Conservation (phyloP, 2,797 vertebrate species). For the Taeniopygia guttata region DNA sequence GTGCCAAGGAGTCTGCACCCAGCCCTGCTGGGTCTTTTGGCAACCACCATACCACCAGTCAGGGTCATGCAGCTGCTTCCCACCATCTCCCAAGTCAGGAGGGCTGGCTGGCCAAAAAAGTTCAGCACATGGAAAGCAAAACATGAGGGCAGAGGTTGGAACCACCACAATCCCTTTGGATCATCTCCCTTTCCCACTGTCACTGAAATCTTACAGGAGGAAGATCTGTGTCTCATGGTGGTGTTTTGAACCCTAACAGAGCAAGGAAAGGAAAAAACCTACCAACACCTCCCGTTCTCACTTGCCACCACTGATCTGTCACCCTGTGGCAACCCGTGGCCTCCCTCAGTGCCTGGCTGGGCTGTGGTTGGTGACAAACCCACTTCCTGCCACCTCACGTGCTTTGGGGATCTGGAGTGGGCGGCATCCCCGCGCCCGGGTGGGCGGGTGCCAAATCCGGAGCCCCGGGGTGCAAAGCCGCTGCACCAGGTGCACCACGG, state of each 20-base stretch:
- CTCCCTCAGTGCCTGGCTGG: background rate
- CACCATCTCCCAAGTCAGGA: rapidly evolving
- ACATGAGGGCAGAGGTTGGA: background rate
- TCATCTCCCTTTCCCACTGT: background rate
- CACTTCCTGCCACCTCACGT: background rate
- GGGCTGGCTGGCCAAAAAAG: background rate
- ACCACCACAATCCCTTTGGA: rapidly evolving
- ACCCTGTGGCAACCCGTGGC: background rate
- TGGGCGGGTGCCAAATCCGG: background rate
- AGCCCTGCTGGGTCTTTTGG: background rate
- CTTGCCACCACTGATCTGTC: background rate
- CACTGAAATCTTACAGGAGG: background rate
- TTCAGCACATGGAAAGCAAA: background rate
- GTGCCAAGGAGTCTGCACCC: conserved; percentile 26
- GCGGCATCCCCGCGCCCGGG: rapidly evolving
- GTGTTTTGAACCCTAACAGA: background rate
- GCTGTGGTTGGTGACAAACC: background rate
- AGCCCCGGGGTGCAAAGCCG: rapidly evolving
- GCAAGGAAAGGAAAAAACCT: background rate
- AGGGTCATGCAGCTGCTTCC: background rate
- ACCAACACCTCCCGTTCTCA: rapidly evolving
- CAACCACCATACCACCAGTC: background rate
- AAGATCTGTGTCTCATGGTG: rapidly evolving
- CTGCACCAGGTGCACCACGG: rapidly evolving
- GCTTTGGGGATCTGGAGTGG: background rate